Evolutionary conservation across 1,140 invertebrate genomes (phyloP), one percentile per base, ranked within the genome.

Genomic region (Centruroides sculpturatus): DNA sequence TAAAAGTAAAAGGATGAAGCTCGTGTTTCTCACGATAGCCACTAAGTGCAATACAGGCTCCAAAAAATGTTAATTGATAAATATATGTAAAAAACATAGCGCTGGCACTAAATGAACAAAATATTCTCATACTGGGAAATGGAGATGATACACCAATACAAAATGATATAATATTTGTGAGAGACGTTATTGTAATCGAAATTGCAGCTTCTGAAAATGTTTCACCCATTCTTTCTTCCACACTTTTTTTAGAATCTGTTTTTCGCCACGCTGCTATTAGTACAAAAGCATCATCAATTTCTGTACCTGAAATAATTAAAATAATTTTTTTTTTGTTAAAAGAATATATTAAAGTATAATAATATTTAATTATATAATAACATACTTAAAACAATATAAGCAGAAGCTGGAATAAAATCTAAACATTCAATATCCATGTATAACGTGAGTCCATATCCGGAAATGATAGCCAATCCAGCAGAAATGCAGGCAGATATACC

Each of bases 261-360:
- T 89, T 77, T 59, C 91, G 77, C 89, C 91, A 95, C 0, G 91
- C 89, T 0, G 92, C 92, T 64, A 97, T 75, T 85, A 98, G 91
- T 5, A 96, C 91, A 74, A 97, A 96, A 47, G 92, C 96, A 73
- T 96, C 92, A 72, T 97, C 93, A 55, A 95, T 93, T 50, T 92
- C 92, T 68, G 96, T 93, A 69, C 92, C 92, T 95, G 8, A 8
- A 53, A 41, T 41, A 41, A 41, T 41, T 2, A 8, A 8, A 41
- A 41, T 41, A 41, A 41, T 2, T 41, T 6, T 41, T 41, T 41
- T n/a, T 41, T 41, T 41, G 8, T 41, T 41, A 41, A 0, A 41
- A 41, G 8, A 6, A 8, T 3, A 41, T 23, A 23, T 23, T 23
- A 23, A 23, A 2, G 23, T 23, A 23, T 23, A 23, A 23, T 23